Evolutionary conservation across 2,113 vertebrate species (phyloP), one percentile per base, ranked within the genome.

Genomic region (Varanus komodoensis): DNA sequence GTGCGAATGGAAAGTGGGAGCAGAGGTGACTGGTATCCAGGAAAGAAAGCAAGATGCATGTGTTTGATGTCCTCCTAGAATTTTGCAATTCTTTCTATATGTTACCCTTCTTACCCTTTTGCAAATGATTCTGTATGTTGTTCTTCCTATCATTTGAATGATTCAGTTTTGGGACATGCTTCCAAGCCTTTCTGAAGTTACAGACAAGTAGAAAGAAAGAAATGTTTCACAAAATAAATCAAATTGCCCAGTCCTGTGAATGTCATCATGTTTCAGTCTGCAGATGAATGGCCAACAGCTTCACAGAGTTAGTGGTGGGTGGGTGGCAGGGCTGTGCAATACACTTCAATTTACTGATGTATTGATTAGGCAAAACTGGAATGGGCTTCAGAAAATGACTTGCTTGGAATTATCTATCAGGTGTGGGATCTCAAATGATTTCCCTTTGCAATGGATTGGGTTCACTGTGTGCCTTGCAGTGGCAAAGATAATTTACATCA

Each of bases 401-500:
- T 64, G 68, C 11, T 87, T 73, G 48, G 68, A 87, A 82, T 74
- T 17, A 19, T 79, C 38, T 75, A 75, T 87, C 54, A 12, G 34
- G 29, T 44, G 2, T 52, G 38, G 32, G 50, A 75, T 87, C 68
- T 87, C 34, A 74, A 73, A 32, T 52, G 67, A 87, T 82, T 87
- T 86, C 68, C 21, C 34, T 82, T 75, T 87, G 34, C 52, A 75
- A 54, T 34, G 4, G 78, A 44, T 75, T 61, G 54, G 78, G 54
- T 52, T 90, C 69, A 52, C 69, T 19, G 57, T 71, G 79, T 67
- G 38, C 44, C 61, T 78, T 84, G 29, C 29, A 78, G 74, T 68
- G 82, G 38, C 67, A 86, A 21, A 67, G 78, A 87, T 87, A 87
- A 82, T 82, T 82, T 87, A 29, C 84, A 48, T 25, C 23, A 21